A percentile compares a stretch with the other conserved stretches of the same genome.
Conservation (phyloP, 2,888 invertebrate species). For the Cephus sareptanus region DNA sequence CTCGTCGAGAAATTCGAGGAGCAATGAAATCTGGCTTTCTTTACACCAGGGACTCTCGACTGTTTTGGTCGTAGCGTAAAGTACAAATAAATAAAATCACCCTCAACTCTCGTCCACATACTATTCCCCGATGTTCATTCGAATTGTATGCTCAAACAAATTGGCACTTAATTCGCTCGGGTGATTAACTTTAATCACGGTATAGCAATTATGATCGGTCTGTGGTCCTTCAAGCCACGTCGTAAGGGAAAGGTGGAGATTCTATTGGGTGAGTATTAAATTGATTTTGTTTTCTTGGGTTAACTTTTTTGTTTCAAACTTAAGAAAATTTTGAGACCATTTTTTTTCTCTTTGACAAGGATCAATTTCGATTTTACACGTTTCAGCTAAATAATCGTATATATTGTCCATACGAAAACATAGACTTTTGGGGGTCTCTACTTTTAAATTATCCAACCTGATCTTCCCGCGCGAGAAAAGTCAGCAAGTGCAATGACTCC, state of each 20-base stretch:
- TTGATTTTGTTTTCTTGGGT: not conserved
- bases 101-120: not conserved
- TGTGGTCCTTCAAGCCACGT: slow-evolving; percentile 74
- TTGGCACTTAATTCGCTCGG: not conserved
- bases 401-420: not conserved
- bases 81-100: not conserved
- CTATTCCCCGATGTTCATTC: not conserved
- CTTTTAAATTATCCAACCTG: not conserved
- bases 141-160: not conserved
- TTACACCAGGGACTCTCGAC: not conserved
- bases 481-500: slow-evolving; percentile 39
- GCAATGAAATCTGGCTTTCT: not conserved
- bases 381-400: not conserved
- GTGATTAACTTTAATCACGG: not conserved
- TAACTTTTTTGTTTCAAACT: not conserved
- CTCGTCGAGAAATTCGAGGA: not conserved
- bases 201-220: slow-evolving; percentile 68
- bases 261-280: slow-evolving; percentile 72
- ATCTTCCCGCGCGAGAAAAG: slow-evolving; percentile 5
- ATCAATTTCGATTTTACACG: not conserved
- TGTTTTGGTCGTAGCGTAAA: not conserved
- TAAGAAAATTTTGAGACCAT: slow-evolving; percentile 15
- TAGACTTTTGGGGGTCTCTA: not conserved
- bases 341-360: not conserved
- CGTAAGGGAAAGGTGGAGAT: slow-evolving; percentile 78